Base-by-base conservation (phyloP, 1,140 invertebrate species). In the Leptinotarsa lineolata region DNA sequence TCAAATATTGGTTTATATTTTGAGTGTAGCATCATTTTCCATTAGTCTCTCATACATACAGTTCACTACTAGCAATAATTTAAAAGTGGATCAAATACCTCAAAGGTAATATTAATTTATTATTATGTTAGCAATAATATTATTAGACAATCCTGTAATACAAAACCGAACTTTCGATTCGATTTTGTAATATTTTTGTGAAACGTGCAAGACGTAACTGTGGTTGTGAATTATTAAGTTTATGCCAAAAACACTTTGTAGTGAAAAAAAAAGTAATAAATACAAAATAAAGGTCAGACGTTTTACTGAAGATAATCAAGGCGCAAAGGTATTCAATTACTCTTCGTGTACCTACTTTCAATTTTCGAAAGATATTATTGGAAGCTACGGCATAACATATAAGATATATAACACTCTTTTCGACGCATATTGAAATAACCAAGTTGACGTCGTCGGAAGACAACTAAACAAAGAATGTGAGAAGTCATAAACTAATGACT, bases 221-320 rank as follows among this genome's bases (percentile, higher is more conserved):
- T 69, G 68, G 68, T 69, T 69, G 68, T 69, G 68, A 69, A 69
- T 54, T 68, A 68, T 68, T 68, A 68, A 68, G 67, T 68, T 68
- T 69, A 54, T 59, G 54, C 46, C 24, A 69, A 69, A 46, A 69
- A 54, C 15, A 54, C 48, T 69, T 69, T 69, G 68, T 69, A 69
- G 68, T 59, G 54, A n/a, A 58, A 22, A 69, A 22, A 69, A 46
- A 54, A 46, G 4, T 13, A 45, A 48, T 45, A 45, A 68, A 68
- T 68, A 46, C 39, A 48, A 67, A 67, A 67, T n/a, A 8, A 15
- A 3, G 30, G 30, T 39, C n/a, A n/a, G n/a, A n/a, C n/a, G 30
- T 39, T 39, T 39, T 39, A 39, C 8, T 39, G 30, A 39, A 39
- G 30, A 8, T 39, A 39, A 39, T 39, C 8, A 39, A 39, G 8